Evolutionary conservation across 2,888 invertebrate genomes (phyloP).

Genomic region (Chymomyza procnemis): DNA sequence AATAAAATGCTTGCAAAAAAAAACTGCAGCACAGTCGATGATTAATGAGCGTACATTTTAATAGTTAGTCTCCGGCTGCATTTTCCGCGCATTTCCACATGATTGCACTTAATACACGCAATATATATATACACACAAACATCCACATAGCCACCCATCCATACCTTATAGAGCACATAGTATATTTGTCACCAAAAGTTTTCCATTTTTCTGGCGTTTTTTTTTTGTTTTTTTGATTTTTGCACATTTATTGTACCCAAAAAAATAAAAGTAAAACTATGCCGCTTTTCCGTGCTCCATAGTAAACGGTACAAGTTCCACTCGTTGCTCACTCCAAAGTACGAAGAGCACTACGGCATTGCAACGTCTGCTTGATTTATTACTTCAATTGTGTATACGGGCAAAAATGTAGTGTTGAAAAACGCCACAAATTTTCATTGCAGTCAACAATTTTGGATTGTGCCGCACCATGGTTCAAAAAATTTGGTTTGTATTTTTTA

Average conservation of each 20-base stretch:
- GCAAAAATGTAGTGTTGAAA: constrained; percentile 50
- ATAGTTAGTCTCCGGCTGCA: constrained; percentile 66
- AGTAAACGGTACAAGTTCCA: neutral
- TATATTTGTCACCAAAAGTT: constrained; percentile 23
- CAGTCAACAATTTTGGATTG: constrained; percentile 54
- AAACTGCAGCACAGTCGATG: constrained; percentile 44
- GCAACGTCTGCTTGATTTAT: constrained; percentile 55
- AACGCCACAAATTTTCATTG: constrained; percentile 66
- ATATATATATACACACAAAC: neutral
- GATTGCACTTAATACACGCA: constrained; percentile 62
- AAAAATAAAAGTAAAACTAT: neutral
- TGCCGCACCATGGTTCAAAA: neutral
- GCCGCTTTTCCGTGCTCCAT: neutral
- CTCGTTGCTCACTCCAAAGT: neutral
- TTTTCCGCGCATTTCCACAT: constrained; percentile 66
- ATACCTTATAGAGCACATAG: neutral
- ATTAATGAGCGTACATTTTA: constrained; percentile 71
- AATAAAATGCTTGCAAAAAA: constrained; percentile 31
- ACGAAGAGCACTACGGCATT: constrained; percentile 20
- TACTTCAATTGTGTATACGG: constrained; percentile 72
- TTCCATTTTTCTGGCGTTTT: too few species aligned
- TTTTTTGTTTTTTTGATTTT: constrained; percentile 14
- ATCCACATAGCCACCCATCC: neutral
- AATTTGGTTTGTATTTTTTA: neutral
- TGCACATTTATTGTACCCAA: neutral